These are phyloP conservation scores for Sebastes iracundus DNA, from an alignment of 2,797 vertebrate genomes.

Conservation along the genomic window DNA sequence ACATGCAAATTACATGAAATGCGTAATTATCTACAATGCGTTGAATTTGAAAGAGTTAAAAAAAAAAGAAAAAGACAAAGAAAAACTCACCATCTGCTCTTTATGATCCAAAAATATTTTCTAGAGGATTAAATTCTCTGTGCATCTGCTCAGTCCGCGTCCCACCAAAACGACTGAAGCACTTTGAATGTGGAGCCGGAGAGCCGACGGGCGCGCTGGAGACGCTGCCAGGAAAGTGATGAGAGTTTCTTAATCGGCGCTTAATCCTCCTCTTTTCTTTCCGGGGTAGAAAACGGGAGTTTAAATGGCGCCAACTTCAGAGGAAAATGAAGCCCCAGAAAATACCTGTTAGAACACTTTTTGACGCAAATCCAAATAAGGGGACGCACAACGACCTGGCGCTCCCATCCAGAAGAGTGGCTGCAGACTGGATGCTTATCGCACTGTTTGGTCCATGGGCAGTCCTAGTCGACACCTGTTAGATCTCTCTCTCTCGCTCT, in stretches of 20 bases:
- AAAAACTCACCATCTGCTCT: conserved; percentile 54
- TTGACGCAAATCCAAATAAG: conserved; percentile 42
- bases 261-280: conserved; percentile 43
- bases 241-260: conserved; percentile 61
- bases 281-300: conserved; percentile 11
- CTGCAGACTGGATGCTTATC: conserved; percentile 36
- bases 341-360: conserved; percentile 34
- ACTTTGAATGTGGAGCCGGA: conserved; percentile 42
- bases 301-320: conserved; percentile 27
- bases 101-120: conserved; percentile 14
- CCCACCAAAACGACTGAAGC: conserved; percentile 33
- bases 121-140: background rate
- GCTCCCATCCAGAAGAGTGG: conserved; percentile 40
- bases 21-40: background rate
- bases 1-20: background rate
- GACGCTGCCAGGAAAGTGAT: conserved; percentile 60
- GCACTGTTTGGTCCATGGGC: conserved; percentile 58
- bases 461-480: conserved; percentile 81
- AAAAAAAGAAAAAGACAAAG: background rate
- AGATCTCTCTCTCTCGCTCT: conserved; percentile 70
- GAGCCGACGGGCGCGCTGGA: conserved; percentile 49
- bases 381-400: conserved; percentile 24
- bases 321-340: conserved; percentile 17
- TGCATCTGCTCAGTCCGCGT: conserved; percentile 22
- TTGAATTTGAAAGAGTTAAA: conserved; percentile 6